Conservation (phyloP, 2,888 invertebrate genomes). For the Desoria tigrina region DNA sequence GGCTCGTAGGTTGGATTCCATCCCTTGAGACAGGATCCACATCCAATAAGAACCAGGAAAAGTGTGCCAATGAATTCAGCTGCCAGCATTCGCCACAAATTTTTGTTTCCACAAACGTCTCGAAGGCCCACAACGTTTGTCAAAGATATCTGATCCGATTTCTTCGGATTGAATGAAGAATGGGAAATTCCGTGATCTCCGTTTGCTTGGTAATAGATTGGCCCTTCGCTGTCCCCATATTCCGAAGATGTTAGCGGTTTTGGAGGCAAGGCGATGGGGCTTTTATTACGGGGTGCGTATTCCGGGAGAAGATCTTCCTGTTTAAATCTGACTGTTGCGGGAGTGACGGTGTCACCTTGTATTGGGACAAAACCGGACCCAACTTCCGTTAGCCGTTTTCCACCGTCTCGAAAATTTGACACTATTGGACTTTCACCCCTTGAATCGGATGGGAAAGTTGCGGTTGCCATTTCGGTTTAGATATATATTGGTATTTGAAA, state of each 20-base stretch:
- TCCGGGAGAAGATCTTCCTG: too few species aligned
- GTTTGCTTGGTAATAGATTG: slow-evolving; percentile 11
- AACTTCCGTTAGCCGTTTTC: background rate
- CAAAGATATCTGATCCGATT: slow-evolving; percentile 4
- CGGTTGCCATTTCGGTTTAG: slow-evolving; percentile 5
- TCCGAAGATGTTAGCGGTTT: background rate
- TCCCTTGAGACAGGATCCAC: slow-evolving; percentile 70
- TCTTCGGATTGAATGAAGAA: background rate
- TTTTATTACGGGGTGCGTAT: background rate
- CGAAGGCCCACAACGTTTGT: slow-evolving; percentile 73
- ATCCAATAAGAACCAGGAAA: slow-evolving; percentile 80
- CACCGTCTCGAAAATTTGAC: background rate
- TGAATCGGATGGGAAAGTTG: slow-evolving; percentile 2
- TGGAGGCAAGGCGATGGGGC: background rate
- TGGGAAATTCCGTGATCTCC: background rate
- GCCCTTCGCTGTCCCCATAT: slow-evolving; percentile 4
- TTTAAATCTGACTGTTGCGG: too few species aligned
- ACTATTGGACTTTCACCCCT: background rate
- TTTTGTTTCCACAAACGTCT: slow-evolving; percentile 74
- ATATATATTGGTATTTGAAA: too few species aligned
- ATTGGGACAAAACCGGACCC: background rate
- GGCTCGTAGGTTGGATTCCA: slow-evolving; percentile 58
- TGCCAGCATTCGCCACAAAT: slow-evolving; percentile 77
- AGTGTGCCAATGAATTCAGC: slow-evolving; percentile 89
- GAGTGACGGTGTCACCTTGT: background rate